Conservation (phyloP, 37 sponge, comb jelly and placozoan genomes). For the Dysidea cf. avara region DNA sequence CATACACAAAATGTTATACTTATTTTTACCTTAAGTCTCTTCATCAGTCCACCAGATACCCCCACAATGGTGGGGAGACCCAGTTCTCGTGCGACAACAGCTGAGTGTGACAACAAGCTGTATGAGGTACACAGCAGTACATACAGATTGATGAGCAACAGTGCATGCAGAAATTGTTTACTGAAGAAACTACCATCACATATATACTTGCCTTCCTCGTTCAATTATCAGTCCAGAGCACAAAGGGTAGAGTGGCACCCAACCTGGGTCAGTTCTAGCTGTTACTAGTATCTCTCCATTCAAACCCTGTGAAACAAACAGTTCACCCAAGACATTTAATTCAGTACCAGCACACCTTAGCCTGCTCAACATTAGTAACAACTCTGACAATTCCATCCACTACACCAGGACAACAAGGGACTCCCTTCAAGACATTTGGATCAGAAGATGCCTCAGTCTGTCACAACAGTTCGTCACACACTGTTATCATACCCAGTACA, state of each 20-base stretch:
- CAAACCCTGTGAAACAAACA: constrained; percentile 37
- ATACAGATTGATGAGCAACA: too few relatives aligned
- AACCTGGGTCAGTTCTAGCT: constrained; percentile 87
- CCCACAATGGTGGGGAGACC: constrained; percentile 90
- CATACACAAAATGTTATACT: background rate
- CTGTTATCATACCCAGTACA: too few relatives aligned
- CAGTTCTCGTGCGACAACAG: constrained; percentile 87
- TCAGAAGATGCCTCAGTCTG: constrained; percentile 73
- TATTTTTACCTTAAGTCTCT: constrained; percentile 60
- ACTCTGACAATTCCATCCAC: constrained; percentile 76
- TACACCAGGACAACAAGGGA: constrained; percentile 86
- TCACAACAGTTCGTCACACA: background rate
- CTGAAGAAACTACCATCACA: too few relatives aligned
- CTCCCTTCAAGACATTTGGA: constrained; percentile 70
- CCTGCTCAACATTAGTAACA: constrained; percentile 63
- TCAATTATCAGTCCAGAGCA: constrained; percentile 86
- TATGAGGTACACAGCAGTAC: too few relatives aligned
- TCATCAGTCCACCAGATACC: constrained; percentile 89
- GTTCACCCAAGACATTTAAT: background rate
- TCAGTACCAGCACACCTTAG: constrained; percentile 27
- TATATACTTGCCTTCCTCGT: constrained; percentile 85
- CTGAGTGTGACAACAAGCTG: constrained; percentile 86
- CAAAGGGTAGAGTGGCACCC: constrained; percentile 89
- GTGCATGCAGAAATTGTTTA: too few relatives aligned
- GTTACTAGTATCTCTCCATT: constrained; percentile 85